These are phyloP conservation scores for Orbicella faveolata DNA, from an alignment of 64 coral and sea anemone species.

Conservation along the genomic window DNA sequence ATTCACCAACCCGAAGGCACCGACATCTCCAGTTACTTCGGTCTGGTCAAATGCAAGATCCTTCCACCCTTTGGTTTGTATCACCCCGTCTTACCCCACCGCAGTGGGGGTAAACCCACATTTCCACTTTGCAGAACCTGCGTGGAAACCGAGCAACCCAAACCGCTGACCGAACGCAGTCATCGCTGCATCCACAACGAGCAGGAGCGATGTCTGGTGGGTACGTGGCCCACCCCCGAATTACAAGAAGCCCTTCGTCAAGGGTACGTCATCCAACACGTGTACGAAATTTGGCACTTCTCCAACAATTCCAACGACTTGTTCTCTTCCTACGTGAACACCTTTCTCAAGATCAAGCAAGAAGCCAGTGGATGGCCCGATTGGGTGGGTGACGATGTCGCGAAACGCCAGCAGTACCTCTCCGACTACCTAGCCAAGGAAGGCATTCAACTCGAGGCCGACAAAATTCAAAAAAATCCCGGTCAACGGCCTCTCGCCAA, in stretches of 20 bases:
- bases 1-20: not conserved
- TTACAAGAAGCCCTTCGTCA: not conserved
- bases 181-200: not conserved
- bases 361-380: no score
- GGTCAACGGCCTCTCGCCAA: slow-evolving; percentile 25
- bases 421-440: not conserved
- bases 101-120: not conserved
- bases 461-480: no score
- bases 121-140: not conserved
- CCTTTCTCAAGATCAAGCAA: no score
- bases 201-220: not conserved
- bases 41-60: not conserved
- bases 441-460: not conserved
- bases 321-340: not conserved
- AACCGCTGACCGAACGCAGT: not conserved
- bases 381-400: not conserved
- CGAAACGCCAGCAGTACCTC: slow-evolving; percentile 9
- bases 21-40: not conserved
- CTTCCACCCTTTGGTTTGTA: slow-evolving; percentile 16
- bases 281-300: slow-evolving; percentile 37
- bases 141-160: not conserved
- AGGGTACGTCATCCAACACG: not conserved
- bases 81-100: slow-evolving; percentile 35
- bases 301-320: not conserved
- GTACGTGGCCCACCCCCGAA: slow-evolving; percentile 19